Percentiles rank a stretch among this genome's conserved stretches.
These are phyloP conservation scores for Myrmecophaga tridactyla DNA, from an alignment of 2,113 vertebrate species.

Conservation along the genomic window DNA sequence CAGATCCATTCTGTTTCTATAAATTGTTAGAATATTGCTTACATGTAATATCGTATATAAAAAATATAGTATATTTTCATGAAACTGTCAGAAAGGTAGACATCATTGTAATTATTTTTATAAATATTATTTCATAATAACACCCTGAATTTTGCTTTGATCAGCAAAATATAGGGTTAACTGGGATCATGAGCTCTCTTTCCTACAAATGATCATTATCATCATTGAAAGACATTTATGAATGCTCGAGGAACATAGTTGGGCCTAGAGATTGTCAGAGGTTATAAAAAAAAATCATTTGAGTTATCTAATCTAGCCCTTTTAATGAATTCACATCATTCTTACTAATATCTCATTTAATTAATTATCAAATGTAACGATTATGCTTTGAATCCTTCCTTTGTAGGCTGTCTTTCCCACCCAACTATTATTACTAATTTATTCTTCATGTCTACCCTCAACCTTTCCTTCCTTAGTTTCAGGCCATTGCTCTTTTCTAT, in stretches of 20 bases:
- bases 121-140: conserved; percentile 4
- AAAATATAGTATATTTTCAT: neutral
- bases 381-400: conserved; percentile 54
- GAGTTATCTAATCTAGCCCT: conserved; percentile 65
- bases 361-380: conserved; percentile 70
- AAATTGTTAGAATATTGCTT: neutral
- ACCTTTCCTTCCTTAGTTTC: conserved; percentile 76
- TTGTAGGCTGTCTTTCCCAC: conserved; percentile 59
- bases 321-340: conserved; percentile 74
- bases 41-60: no score
- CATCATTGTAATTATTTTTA: conserved; percentile 39
- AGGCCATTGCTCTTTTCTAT: conserved; percentile 73
- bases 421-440: conserved; percentile 73
- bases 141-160: conserved; percentile 32
- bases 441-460: conserved; percentile 73
- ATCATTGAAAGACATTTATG: conserved; percentile 53
- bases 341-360: conserved; percentile 77
- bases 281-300: conserved; percentile 37
- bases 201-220: conserved; percentile 25
- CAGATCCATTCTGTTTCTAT: neutral
- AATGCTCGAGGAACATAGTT: conserved; percentile 25
- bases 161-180: conserved; percentile 48
- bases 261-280: conserved; percentile 61
- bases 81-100: neutral
- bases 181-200: neutral